Base-by-base conservation (phyloP, 1,140 invertebrate genomes). In the Aporrectodea caliginosa region DNA sequence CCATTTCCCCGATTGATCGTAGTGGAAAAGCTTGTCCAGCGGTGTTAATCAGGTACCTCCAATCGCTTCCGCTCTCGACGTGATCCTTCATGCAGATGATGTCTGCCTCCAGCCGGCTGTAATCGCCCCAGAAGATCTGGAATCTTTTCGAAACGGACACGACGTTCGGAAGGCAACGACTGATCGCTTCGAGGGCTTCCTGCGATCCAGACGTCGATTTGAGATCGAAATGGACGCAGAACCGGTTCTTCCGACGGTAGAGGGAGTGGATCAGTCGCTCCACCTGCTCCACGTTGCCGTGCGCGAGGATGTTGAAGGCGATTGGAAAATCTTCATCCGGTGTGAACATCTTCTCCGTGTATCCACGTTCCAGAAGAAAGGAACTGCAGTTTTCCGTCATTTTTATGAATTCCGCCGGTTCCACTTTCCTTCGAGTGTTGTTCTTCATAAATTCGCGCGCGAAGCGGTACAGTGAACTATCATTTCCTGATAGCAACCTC, bases 211-310 rank as follows among this genome's bases (percentile, higher is more conserved):
- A 31, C 1, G 71, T n/a, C 12, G 85, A 79, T 75, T 85, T 83
- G 0, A 43, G 72, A 72, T 88, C 87, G 2, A 87, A 82, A 74
- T 86, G 85, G 31, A 88, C 79, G 79, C 87, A 88, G 79, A 87
- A 88, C 1, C 79, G 70, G 80, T 88, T 88, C 43, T 87, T 85
- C 0, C 85, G 85, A 27, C 83, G 78, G 74, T 87, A 87, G 58
- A 88, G 85, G 0, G 84, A 82, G 31, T 82, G 74, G 0, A 88
- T 80, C 2, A 87, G 78, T 30, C 83, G 70, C 69, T 86, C 84
- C 0, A 85, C 80, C 78, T 87, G 86, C 68, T 82, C 84, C 0
- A 84, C 79, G 72, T 86, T 82, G 34, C 83, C 84, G 75, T 87
- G 84, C 12, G 85, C 81, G 0, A 87, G 69, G 33, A 87, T 83